Base-by-base conservation (phyloP, 2,797 vertebrate species). In the Eurystomus glaucurus region DNA sequence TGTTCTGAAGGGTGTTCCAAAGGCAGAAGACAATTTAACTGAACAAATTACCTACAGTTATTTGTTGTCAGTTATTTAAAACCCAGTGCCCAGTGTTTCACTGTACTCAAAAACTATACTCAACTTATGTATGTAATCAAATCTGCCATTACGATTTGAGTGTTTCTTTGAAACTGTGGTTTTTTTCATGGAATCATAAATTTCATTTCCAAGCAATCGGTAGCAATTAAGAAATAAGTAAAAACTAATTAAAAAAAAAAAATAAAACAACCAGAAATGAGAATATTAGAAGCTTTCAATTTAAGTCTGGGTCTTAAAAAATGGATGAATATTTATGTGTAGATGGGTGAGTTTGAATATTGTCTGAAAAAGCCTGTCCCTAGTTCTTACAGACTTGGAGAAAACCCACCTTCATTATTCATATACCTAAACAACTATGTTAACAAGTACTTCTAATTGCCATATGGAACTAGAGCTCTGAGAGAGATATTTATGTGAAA, bases 371-470 rank as follows among this genome's bases (percentile, higher is more conserved):
- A 88, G 19, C 45, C 39, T 81, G 88, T 86, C 43, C 11, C n/a
- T 82, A 70, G 28, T 88, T 97, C 74, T 80, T 88, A 90, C 89
- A 91, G 86, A 69, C 82, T 94, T 92, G 86, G 65, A 93, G 71
- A 94, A 83, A 95, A 93, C 94, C 85, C 83, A 93, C 95, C 97
- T 98, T 95, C 74, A 93, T 94, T 96, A 81, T 96, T 97, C 95
- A 62, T 55, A 97, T 95, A 95, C 91, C 69, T 85, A 96, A 97
- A 97, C 76, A 93, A 96, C 90, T 85, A 91, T 97, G 94, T 93
- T 82, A 94, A 84, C 91, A 97, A 98, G 96, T 97, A 97, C 97
- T 97, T 97, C 94, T 98, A 96, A 98, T 98, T 98, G 95, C 97
- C 97, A 98, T 98, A 97, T 97, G 98, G 97, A 98, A 96, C 94